Base-by-base conservation (phyloP, 1,140 invertebrate species). In the Drosophila suzukii region DNA sequence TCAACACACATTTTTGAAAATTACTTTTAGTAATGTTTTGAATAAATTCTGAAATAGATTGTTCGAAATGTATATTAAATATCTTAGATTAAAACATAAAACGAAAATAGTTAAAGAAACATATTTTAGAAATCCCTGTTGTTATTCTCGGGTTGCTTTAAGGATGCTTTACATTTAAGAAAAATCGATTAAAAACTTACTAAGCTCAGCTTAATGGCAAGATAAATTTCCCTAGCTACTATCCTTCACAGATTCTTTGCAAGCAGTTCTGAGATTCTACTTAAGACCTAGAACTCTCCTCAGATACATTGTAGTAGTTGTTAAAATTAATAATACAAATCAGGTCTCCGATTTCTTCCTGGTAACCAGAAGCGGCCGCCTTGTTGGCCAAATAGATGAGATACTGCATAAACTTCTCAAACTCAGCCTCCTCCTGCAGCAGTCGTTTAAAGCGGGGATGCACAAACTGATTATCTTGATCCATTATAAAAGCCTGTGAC, bases 381-480 rank as follows among this genome's bases (percentile, higher is more conserved):
- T 92, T 92, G 24, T 91, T 84, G 15, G 91, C 91, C 50, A 92
- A 63, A 61, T 92, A 92, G 10, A 92, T 91, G 12, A 83, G 80
- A 71, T 91, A 92, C 6, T 75, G 76, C 30, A 92, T 72, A 4
- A 92, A 85, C 46, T 91, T 92, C 10, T 92, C 67, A 47, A 92
- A 92, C 39, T 92, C 92, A 0, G 60, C 34, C 50, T 92, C 91
- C 47, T 91, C 92, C 36, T 66, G 74, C 20, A 73, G 17, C 6
- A 92, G 60, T 10, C 91, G 81, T 50, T 86, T 88, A 43, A 86
- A 92, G 4, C 81, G 81, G 0, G 89, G 78, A 75, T 92, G 92
- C 7, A 76, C 58, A 53, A 67, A 91, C 17, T 76, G 32, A 43
- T 90, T 68, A 6, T 81, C 66, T 12, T 55, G 38, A 24, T 83